Evolutionary conservation across 1,140 invertebrate genomes (phyloP), one percentile per base, ranked within the genome.

Genomic region (Drosophila sturtevanti): DNA sequence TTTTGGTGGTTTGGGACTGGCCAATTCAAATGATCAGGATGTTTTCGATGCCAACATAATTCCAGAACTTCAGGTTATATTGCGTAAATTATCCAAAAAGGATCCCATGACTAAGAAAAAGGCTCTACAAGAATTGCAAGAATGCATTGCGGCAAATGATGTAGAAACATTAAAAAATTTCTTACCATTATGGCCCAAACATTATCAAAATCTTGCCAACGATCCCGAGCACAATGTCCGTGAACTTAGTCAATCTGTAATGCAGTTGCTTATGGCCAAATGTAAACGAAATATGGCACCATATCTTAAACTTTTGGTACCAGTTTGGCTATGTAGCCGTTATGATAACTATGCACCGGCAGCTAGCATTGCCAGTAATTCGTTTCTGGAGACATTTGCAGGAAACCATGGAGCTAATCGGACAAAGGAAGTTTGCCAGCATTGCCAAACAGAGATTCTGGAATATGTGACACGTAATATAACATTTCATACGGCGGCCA

Each of bases 91-190:
- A 92, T 94, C 94, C 21, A 98, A 98, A 91, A 97, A 96, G 90
- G 97, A 98, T 94, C 92, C 94, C 3, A 95, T 95, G 1, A 98
- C 97, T 4, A 98, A 97, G 92, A 93, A 95, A 35, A 98, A 98
- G 95, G 96, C 96, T 4, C 90, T 97, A 16, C 95, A 97, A 92
- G 96, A 98, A 92, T 96, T 97, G 90, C 92, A 93, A 37, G 93
- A 93, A 5, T 79, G 96, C 3, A 95, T 96, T 70, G 92, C 93
- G 77, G 93, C 94, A 68, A 93, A 94, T 34, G 93, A 95, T 72
- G 79, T 93, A 12, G 93, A 95, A 18, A 86, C 91, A 12, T 87
- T 97, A 0, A 95, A 95, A 89, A 92, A 93, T 52, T 93, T 96
- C 10, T 92, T 98, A 24, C 94, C 95, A 5, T 94, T 95, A 81